Conservation (phyloP, 2,797 vertebrate genomes). For the Halcyon leucocephala region DNA sequence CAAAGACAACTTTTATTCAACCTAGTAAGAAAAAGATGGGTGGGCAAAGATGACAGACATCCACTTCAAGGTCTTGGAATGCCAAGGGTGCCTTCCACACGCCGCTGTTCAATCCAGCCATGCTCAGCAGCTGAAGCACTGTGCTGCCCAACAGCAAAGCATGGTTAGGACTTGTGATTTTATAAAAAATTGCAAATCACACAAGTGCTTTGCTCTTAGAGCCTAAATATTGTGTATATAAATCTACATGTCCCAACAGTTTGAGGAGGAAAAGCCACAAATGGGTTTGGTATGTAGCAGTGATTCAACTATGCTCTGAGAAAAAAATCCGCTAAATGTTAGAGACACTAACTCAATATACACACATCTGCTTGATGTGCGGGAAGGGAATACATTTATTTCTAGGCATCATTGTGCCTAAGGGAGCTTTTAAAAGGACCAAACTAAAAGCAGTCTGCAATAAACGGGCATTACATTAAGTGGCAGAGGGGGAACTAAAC, state of each 20-base stretch:
- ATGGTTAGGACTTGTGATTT: not conserved
- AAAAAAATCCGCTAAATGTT: not conserved
- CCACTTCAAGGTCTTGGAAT: not conserved
- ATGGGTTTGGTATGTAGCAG: not conserved
- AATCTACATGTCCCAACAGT: not conserved
- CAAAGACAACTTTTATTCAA: not conserved
- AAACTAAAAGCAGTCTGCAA: conserved; percentile 68
- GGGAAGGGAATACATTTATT: conserved; percentile 57
- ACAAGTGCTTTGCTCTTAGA: not conserved
- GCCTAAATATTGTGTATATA: not conserved
- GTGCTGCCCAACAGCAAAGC: not conserved
- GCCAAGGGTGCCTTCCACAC: not conserved
- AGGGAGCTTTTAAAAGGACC: conserved; percentile 63
- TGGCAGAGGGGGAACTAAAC: conserved; percentile 35
- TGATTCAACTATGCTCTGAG: conserved; percentile 30
- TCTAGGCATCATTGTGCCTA: conserved; percentile 59
- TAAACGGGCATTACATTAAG: conserved; percentile 63
- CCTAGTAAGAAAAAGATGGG: not conserved
- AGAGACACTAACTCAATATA: conserved; percentile 64
- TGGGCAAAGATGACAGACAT: not conserved
- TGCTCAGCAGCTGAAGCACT: not conserved
- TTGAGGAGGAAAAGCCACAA: not conserved
- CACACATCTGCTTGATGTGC: conserved; percentile 54
- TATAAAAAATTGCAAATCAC: conserved; percentile 11
- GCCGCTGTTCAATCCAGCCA: not conserved